A percentile compares a stretch with the other conserved stretches of the same genome.
These are phyloP conservation scores for Pterocles orientalis DNA, from an alignment of 2,113 vertebrate species.

Conservation along the genomic window DNA sequence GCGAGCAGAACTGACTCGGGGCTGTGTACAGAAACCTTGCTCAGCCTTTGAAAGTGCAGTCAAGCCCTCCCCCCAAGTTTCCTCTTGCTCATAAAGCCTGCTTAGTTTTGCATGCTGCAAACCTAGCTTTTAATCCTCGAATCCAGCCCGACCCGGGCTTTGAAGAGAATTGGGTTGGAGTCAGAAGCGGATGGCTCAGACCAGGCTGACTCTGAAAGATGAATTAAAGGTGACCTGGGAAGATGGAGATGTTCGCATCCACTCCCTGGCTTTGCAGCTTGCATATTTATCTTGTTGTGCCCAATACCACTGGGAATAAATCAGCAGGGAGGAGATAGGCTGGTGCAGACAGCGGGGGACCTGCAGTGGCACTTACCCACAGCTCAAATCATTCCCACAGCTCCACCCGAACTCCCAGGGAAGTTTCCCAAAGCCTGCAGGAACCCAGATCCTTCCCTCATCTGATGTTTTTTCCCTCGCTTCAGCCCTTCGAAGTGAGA, in stretches of 20 bases:
- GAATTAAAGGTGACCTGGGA: constrained; percentile 38
- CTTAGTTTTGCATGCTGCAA: constrained; percentile 29
- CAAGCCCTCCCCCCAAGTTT: constrained; percentile 48
- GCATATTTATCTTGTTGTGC: constrained; percentile 24
- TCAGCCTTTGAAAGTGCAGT: constrained; percentile 60
- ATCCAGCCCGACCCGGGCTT: not conserved
- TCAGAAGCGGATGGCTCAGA: not conserved
- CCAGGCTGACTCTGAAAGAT: not conserved
- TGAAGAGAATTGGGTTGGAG: constrained; percentile 45
- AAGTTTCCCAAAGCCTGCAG: constrained; percentile 3
- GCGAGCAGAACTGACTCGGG: constrained; percentile 40
- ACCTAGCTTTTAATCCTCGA: constrained; percentile 16
- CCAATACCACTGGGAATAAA: constrained; percentile 9
- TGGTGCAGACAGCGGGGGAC: not conserved
- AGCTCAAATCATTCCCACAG: not conserved
- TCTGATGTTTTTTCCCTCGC: not conserved
- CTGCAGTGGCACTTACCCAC: not conserved
- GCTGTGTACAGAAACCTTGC: constrained; percentile 40
- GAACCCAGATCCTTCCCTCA: not conserved
- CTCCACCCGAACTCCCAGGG: not conserved
- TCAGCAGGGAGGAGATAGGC: not conserved
- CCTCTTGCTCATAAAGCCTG: not conserved
- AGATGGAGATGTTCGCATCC: constrained; percentile 41
- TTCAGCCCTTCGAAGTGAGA: not conserved
- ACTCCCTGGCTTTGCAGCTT: not conserved